phyloP scores from a whole-genome alignment of 2,888 invertebrate genomes.

The Pristionchus entomophagus region DNA sequence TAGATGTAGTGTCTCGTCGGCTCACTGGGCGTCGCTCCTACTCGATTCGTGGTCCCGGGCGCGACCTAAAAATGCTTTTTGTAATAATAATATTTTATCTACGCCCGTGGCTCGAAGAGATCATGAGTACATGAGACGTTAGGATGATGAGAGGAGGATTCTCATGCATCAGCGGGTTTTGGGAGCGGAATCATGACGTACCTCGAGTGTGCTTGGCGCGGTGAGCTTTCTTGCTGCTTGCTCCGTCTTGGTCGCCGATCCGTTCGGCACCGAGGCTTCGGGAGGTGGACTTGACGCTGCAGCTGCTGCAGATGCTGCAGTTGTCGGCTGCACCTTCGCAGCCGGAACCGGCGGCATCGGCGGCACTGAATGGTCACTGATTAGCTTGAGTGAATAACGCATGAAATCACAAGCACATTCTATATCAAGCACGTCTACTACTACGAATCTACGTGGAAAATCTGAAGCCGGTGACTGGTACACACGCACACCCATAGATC shows the following conservation, averaged over 20 bases:
- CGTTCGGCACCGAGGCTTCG: not conserved
- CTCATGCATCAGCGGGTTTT: no score
- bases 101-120: not conserved
- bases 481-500: not conserved
- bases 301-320: not conserved
- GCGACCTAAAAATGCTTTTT: not conserved
- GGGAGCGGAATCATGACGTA: not conserved
- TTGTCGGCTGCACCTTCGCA: not conserved
- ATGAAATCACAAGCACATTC: slow-evolving; percentile 5
- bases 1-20: slow-evolving; percentile 68
- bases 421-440: not conserved
- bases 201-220: slow-evolving; percentile 26
- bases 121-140: not conserved
- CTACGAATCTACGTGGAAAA: slow-evolving; percentile 8
- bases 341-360: slow-evolving; percentile 24
- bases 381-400: not conserved
- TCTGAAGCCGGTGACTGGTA: slow-evolving; percentile 18
- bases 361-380: not conserved
- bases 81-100: not conserved
- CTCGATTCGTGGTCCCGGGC: not conserved
- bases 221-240: slow-evolving; percentile 11
- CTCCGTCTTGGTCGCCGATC: not conserved
- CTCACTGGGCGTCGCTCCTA: slow-evolving; percentile 58
- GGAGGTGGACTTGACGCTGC: not conserved
- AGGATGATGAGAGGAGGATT: no score